A percentile compares a stretch with the other conserved stretches of the same genome.
Conservation (phyloP, 2,113 vertebrate species). For the Poecile atricapillus region DNA sequence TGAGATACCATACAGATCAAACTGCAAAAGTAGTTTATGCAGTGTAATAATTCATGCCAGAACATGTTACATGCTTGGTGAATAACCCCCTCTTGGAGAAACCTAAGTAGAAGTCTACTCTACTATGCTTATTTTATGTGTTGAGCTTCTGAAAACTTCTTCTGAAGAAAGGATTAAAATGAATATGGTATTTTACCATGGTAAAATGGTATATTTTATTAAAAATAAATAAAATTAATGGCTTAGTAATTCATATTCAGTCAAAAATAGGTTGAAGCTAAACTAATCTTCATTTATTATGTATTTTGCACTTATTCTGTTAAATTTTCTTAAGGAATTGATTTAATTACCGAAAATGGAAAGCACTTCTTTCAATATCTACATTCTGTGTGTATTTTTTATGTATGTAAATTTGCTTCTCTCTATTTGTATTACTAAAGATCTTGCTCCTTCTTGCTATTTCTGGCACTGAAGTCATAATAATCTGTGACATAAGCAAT, state of each 20-base stretch:
- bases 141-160: not conserved
- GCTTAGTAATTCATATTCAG: not conserved
- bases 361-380: not conserved
- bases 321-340: not conserved
- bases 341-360: not conserved
- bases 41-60: not conserved
- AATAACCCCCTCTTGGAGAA: not conserved
- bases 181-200: not conserved
- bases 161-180: not conserved
- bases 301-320: not conserved
- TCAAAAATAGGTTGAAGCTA: not conserved
- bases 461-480: slow-evolving; percentile 36
- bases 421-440: slow-evolving; percentile 23
- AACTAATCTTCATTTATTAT: not conserved
- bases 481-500: slow-evolving; percentile 36
- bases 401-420: not conserved
- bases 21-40: not conserved
- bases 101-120: not conserved
- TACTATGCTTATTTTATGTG: not conserved
- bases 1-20: not conserved
- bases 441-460: slow-evolving; percentile 32
- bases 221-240: not conserved
- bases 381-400: not conserved
- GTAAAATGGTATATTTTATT: not conserved
- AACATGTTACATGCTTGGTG: not conserved